phyloP scores from a whole-genome alignment of 2,113 vertebrate species.

The Chloebia gouldiae region DNA sequence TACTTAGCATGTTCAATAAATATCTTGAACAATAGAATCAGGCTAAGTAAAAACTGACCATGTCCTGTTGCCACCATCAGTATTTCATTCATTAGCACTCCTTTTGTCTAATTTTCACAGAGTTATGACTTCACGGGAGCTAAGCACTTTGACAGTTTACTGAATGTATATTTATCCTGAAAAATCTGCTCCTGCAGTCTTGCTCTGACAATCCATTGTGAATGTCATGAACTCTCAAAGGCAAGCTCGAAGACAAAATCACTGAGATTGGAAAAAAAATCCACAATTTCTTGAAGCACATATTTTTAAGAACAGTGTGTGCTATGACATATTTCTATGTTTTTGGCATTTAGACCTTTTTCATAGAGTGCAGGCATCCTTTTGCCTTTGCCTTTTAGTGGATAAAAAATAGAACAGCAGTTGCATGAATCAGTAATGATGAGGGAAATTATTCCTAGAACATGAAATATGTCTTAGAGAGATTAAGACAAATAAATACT shows the following conservation, averaged over 20 bases:
- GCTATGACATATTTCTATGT: neutral
- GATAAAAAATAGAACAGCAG: neutral
- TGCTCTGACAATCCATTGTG: neutral
- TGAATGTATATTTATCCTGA: neutral
- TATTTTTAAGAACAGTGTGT: neutral
- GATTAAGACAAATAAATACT: slow-evolving; percentile 66
- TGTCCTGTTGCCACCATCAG: neutral
- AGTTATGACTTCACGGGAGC: neutral
- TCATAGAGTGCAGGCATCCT: neutral
- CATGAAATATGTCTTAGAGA: slow-evolving; percentile 6
- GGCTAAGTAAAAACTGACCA: neutral
- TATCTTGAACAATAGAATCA: neutral
- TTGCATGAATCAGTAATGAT: neutral
- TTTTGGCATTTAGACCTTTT: slow-evolving; percentile 29
- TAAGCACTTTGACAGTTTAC: neutral
- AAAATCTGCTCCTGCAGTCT: neutral
- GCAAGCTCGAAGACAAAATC: neutral
- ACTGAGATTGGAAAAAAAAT: neutral
- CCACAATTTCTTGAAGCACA: neutral
- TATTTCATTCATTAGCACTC: neutral
- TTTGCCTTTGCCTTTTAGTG: slow-evolving; percentile 1
- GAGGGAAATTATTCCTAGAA: neutral
- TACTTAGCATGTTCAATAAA: neutral
- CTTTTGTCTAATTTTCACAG: neutral
- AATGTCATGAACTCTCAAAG: neutral